Evolutionary conservation across 2,797 vertebrate species (phyloP), one percentile per base, ranked within the genome.

Genomic region (Tenualosa thibaudeaui): DNA sequence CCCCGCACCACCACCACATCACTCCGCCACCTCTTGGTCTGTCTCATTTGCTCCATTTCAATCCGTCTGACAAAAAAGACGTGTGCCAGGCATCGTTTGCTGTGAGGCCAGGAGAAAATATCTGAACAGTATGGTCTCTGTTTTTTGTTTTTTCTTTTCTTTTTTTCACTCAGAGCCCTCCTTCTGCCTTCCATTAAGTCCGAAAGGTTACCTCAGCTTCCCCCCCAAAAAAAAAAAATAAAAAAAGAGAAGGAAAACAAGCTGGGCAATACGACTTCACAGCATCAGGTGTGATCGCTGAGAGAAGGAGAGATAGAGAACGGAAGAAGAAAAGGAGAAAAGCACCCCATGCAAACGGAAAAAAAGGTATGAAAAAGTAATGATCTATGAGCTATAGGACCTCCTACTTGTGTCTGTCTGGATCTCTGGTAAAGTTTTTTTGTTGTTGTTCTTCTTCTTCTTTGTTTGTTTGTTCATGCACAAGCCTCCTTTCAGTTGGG

Each of bases 291-390:
- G 40, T 46, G 71, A 8, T 43, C 31, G 6, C 5, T 6, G 13
- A 31, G 8, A 37, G 68, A 75, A 46, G 40, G 37, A 78, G 40
- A 37, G 15, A 2, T 5, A 26, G 7, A 68, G 62, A 68, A 8
- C 13, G 6, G 22, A 19, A 62, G n/a, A 12, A 26, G 13, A 15
- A 37, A 71, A 37, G 37, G 65, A 71, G 26, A 10, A 31, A 46
- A 62, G 22, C 6, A n/a, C 2, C 22, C 58, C 22, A 24, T 10
- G 9, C n/a, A 62, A 62, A 62, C 0, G n/a, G 37, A 17, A 78
- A 71, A 78, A 78, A 78, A 78, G 46, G 37, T 37, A 43, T 43
- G 40, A 46, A 78, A 78, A 78, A 78, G 71, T 78, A 78, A 43
- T 71, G 68, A 71, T 71, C 31, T 71, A 37, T 71, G 37, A 40